Evolutionary conservation across 2,888 invertebrate species (phyloP).

Genomic region (Cenopis cana): DNA sequence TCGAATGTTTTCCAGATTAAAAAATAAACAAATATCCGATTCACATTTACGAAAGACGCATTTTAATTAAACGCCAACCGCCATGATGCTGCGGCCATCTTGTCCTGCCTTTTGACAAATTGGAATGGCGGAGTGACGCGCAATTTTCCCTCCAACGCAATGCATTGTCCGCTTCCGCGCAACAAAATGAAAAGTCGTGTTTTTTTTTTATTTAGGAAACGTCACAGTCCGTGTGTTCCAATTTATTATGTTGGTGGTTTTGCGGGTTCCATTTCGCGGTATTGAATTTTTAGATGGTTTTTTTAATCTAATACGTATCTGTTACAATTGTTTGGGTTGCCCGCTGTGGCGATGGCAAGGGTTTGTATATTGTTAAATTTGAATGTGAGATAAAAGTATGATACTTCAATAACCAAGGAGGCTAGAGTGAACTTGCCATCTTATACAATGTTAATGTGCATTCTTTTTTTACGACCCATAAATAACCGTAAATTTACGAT

Average conservation of each 20-base stretch:
- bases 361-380: neutral
- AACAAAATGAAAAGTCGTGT: slow-evolving; percentile 83
- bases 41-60: slow-evolving; percentile 65
- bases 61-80: slow-evolving; percentile 82
- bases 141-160: slow-evolving; percentile 80
- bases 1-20: neutral
- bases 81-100: slow-evolving; percentile 81
- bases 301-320: slow-evolving; percentile 27
- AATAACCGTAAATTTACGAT: slow-evolving; percentile 37
- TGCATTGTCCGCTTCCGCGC: slow-evolving; percentile 77
- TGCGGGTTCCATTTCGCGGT: slow-evolving; percentile 67
- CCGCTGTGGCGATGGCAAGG: neutral
- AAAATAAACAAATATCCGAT: slow-evolving; percentile 7
- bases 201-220: slow-evolving; percentile 71
- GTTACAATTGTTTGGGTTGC: slow-evolving; percentile 25
- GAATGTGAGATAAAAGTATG: too few relatives aligned
- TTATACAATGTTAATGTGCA: slow-evolving; percentile 26
- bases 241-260: slow-evolving; percentile 56
- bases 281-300: slow-evolving; percentile 60
- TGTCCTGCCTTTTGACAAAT: slow-evolving; percentile 81
- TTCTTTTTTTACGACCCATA: slow-evolving; percentile 33
- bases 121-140: slow-evolving; percentile 84
- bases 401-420: too few relatives aligned
- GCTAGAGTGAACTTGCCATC: neutral
- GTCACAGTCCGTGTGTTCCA: slow-evolving; percentile 59